Evolutionary conservation across 1,140 invertebrate species (phyloP).

Genomic region (Ectropis grisescens): DNA sequence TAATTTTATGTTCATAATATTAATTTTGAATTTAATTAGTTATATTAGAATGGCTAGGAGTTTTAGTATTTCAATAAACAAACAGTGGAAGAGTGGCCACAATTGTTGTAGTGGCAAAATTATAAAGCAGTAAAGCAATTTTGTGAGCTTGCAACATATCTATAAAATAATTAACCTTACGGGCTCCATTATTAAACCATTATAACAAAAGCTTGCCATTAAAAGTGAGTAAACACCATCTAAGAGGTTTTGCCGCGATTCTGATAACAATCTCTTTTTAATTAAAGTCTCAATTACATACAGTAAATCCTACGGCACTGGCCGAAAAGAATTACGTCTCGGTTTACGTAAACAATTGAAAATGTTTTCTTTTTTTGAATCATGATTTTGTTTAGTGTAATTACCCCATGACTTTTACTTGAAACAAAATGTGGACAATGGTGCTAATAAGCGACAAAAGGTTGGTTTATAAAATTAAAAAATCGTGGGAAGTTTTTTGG

Average conservation of each 20-base stretch:
- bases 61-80: slow-evolving; percentile 15
- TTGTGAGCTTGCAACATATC: slow-evolving; percentile 19
- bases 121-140: slow-evolving; percentile 18
- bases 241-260: slow-evolving; percentile 23
- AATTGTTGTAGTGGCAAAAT: slow-evolving; percentile 8
- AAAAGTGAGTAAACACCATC: slow-evolving; percentile 41
- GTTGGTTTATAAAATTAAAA: too few species aligned
- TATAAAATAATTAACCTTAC: slow-evolving; percentile 30
- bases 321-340: background rate
- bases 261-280: slow-evolving; percentile 30
- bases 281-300: slow-evolving; percentile 30
- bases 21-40: too few species aligned
- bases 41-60: too few species aligned
- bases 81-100: slow-evolving; percentile 10
- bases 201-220: slow-evolving; percentile 39
- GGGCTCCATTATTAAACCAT: slow-evolving; percentile 32
- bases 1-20: too few species aligned
- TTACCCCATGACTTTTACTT: too few species aligned
- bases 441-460: too few species aligned
- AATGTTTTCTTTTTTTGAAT: too few species aligned
- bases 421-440: too few species aligned
- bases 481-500: too few species aligned
- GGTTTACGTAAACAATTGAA: too few species aligned
- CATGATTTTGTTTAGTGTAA: too few species aligned
- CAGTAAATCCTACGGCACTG: slow-evolving; percentile 13